Conservation (phyloP, 2,113 vertebrate genomes). For the Microcebus ravelobensis region DNA sequence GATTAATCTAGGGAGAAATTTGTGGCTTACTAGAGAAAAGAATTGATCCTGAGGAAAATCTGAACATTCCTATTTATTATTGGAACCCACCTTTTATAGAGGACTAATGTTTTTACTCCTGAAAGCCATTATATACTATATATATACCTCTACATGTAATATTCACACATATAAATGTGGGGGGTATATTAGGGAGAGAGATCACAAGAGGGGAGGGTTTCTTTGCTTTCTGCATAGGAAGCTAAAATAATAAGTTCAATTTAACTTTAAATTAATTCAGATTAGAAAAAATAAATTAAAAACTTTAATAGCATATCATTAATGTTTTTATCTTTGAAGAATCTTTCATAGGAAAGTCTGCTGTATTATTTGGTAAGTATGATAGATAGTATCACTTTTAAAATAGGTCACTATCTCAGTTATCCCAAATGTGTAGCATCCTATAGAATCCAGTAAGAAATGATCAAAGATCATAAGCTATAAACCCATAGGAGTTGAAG, state of each 20-base stretch:
- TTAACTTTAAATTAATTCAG: neutral
- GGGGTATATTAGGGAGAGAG: neutral
- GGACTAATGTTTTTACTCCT: neutral
- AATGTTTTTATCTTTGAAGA: neutral
- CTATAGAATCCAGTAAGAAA: neutral
- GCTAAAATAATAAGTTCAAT: neutral
- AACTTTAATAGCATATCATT: neutral
- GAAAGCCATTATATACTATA: neutral
- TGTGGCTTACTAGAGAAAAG: neutral
- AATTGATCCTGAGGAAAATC: neutral
- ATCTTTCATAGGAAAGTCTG: neutral
- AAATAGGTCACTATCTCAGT: neutral
- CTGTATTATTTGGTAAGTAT: neutral
- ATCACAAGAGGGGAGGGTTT: neutral
- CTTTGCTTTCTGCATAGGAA: neutral
- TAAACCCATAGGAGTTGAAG: neutral
- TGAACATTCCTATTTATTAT: neutral
- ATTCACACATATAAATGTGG: neutral
- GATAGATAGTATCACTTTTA: neutral
- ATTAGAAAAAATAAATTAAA: neutral
- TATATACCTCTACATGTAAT: neutral
- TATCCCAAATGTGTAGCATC: neutral
- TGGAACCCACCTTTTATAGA: neutral
- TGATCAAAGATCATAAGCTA: neutral
- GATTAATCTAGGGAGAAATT: neutral